Evolutionary conservation across 2,888 invertebrate genomes (phyloP).

Genomic region (Carabus problematicus): DNA sequence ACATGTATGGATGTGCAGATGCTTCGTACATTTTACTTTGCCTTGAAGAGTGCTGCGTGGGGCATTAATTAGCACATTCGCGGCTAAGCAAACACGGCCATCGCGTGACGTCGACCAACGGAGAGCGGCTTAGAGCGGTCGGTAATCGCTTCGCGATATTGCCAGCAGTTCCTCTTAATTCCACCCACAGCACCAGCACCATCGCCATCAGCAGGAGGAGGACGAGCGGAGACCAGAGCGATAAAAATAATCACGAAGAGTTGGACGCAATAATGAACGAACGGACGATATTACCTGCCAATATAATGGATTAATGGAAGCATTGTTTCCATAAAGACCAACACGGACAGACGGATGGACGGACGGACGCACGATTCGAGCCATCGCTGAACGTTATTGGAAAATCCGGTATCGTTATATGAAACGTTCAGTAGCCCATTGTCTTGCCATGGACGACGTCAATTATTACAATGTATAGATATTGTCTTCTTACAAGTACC

Average conservation of each 20-base stretch:
- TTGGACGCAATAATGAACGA: no score
- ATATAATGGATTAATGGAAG: constrained; percentile 58
- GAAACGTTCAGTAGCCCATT: no score
- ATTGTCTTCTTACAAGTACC: neutral
- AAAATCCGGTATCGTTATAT: constrained; percentile 41
- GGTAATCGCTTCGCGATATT: constrained; percentile 47
- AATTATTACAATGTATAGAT: no score
- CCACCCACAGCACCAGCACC: neutral
- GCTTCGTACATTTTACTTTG: no score
- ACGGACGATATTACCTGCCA: constrained; percentile 57
- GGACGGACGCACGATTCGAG: constrained; percentile 44
- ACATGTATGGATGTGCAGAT: no score
- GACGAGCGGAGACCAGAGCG: constrained; percentile 46
- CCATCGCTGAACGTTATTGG: constrained; percentile 48
- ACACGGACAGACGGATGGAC: no score
- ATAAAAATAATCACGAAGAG: constrained; percentile 55
- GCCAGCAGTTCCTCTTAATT: constrained; percentile 35
- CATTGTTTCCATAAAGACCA: constrained; percentile 55
- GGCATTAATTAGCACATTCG: constrained; percentile 34
- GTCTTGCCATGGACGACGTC: no score
- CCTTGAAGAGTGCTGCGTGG: no score
- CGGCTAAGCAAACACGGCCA: constrained; percentile 28
- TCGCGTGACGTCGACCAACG: no score
- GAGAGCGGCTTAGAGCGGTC: neutral
- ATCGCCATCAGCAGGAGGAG: no score